Conservation (phyloP, 2,888 invertebrate genomes). For the Drosophila nigricruria region DNA sequence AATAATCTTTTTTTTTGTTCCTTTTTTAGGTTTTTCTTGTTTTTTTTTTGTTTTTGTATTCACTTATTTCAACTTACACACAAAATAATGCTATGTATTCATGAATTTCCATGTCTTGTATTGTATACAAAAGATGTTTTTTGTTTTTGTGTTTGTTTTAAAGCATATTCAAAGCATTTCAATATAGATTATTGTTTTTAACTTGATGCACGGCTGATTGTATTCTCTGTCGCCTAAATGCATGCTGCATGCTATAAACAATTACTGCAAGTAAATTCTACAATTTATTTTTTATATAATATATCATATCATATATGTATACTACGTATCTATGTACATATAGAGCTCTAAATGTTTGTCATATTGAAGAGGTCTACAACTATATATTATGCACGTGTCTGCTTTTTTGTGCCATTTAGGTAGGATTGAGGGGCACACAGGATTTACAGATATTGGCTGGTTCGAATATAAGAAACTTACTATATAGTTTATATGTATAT, state of each 20-base stretch:
- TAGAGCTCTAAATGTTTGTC: constrained; percentile 71
- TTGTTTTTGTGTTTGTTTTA: constrained; percentile 51
- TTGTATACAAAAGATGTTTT: constrained; percentile 54
- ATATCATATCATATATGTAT: constrained; percentile 35
- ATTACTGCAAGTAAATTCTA: constrained; percentile 45
- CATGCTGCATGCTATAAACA: constrained; percentile 56
- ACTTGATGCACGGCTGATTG: constrained; percentile 42
- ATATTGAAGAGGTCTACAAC: constrained; percentile 45
- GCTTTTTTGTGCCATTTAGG: constrained; percentile 42
- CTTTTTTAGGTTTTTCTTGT: neutral
- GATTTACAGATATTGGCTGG: constrained; percentile 40
- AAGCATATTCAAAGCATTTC: constrained; percentile 82
- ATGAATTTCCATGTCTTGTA: constrained; percentile 50
- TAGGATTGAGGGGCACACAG: constrained; percentile 23
- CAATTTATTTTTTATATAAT: constrained; percentile 36
- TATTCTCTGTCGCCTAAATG: constrained; percentile 49
- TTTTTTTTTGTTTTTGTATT: constrained; percentile 26
- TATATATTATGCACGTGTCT: constrained; percentile 44
- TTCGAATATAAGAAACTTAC: constrained; percentile 33
- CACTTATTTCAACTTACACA: constrained; percentile 42
- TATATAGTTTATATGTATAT: constrained; percentile 32
- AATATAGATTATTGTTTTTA: constrained; percentile 48
- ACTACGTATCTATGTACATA: constrained; percentile 58
- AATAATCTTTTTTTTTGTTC: neutral
- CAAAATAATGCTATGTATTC: constrained; percentile 50